phyloP scores from a whole-genome alignment of 2,113 vertebrate species.

The Cacatua alba region DNA sequence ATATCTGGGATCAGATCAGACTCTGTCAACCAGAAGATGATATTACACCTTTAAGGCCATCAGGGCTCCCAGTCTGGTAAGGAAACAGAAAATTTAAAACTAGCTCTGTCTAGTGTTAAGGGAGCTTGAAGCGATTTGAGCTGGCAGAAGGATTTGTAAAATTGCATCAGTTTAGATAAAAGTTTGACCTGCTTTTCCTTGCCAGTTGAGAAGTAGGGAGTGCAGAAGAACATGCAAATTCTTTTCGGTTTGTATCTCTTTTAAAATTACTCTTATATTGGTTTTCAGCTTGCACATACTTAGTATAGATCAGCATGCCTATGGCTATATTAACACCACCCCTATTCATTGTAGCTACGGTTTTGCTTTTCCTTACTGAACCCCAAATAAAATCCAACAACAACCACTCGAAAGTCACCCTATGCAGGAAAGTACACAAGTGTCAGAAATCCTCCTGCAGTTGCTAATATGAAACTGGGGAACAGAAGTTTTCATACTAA shows the following conservation, averaged over 20 bases:
- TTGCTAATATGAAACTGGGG: neutral
- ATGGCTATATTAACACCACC: neutral
- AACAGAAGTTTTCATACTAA: neutral
- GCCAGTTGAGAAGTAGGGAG: neutral
- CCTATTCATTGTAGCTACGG: neutral
- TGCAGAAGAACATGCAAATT: neutral
- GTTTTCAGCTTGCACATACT: neutral
- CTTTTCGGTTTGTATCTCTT: neutral
- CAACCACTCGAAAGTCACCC: neutral
- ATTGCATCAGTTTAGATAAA: neutral
- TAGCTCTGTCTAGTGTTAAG: neutral
- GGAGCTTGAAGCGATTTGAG: neutral
- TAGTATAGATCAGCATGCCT: neutral
- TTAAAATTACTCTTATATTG: neutral
- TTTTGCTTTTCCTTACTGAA: neutral
- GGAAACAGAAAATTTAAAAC: neutral
- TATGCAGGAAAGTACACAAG: neutral
- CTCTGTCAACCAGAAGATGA: conserved; percentile 14
- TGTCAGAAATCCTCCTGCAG: neutral
- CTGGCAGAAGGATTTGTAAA: neutral
- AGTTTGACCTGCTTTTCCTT: neutral
- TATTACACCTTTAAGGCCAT: neutral
- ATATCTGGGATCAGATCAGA: conserved; percentile 20
- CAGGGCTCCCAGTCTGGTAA: neutral
- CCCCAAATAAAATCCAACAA: conserved; percentile 25